phyloP scores from a whole-genome alignment of 2,888 invertebrate species.

The Brachypalpus laphriformis region DNA sequence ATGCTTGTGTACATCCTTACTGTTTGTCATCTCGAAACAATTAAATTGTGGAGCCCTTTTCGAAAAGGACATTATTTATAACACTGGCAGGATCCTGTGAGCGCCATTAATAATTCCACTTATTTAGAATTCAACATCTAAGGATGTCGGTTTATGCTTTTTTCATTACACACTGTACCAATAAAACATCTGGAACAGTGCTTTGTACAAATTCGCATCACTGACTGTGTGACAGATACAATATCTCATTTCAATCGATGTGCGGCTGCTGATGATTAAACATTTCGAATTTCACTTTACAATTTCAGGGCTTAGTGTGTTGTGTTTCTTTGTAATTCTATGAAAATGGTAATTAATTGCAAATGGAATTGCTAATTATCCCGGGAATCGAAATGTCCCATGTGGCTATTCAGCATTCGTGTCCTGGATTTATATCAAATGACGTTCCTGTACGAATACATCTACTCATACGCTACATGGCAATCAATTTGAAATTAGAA shows the following conservation, averaged over 20 bases:
- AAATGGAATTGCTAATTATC: conserved; percentile 70
- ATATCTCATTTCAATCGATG: conserved; percentile 26
- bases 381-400: conserved; percentile 67
- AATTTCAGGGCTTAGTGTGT: conserved; percentile 15
- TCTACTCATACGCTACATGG: conserved; percentile 6
- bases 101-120: conserved; percentile 41
- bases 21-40: conserved; percentile 52
- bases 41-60: conserved; percentile 28
- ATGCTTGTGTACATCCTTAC: conserved; percentile 14
- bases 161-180: not conserved
- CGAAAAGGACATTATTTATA: conserved; percentile 32
- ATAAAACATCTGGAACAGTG: not conserved
- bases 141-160: conserved; percentile 12
- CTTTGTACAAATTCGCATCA: conserved; percentile 8
- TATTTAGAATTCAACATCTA: conserved; percentile 29
- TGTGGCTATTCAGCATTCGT: conserved; percentile 54
- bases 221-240: conserved; percentile 7
- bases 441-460: conserved; percentile 2
- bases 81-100: not conserved
- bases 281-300: conserved; percentile 28
- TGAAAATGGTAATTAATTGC: conserved; percentile 68
- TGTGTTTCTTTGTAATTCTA: conserved; percentile 33
- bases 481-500: conserved; percentile 72
- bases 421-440: conserved; percentile 60
- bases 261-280: conserved; percentile 36